Percentiles rank a stretch among this genome's conserved stretches.
Evolutionary conservation across 2,113 vertebrate genomes (phyloP).

Genomic region (Plectropomus leopardus): DNA sequence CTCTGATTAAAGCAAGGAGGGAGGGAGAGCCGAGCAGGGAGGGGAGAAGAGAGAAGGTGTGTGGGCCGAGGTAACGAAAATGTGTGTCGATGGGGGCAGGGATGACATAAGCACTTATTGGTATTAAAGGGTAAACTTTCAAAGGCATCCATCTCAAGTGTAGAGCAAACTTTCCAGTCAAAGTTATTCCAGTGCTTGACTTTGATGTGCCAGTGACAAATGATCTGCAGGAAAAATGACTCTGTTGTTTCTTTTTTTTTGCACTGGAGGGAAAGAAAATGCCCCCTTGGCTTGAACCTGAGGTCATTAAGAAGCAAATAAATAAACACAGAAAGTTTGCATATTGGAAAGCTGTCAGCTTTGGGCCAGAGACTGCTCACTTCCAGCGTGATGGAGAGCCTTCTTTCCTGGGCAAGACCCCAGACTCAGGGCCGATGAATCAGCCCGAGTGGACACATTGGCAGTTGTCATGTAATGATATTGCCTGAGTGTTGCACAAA

Average conservation of each 20-base stretch:
- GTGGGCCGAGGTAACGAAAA: constrained; percentile 52
- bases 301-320: constrained; percentile 80
- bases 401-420: constrained; percentile 72
- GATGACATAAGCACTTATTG: constrained; percentile 80
- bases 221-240: constrained; percentile 70
- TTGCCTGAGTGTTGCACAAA: constrained; percentile 63
- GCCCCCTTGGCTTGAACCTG: constrained; percentile 69
- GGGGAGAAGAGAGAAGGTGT: constrained; percentile 40
- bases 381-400: constrained; percentile 82
- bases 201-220: constrained; percentile 76
- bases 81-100: constrained; percentile 31
- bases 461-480: constrained; percentile 86
- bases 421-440: constrained; percentile 75
- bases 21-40: constrained; percentile 18
- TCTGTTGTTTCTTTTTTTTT: constrained; percentile 37
- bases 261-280: constrained; percentile 31
- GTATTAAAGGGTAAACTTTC: constrained; percentile 82
- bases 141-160: constrained; percentile 78
- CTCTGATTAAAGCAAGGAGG: constrained; percentile 79
- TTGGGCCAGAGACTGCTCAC: constrained; percentile 63
- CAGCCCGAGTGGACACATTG: constrained; percentile 79
- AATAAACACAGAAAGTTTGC: constrained; percentile 83
- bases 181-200: constrained; percentile 67
- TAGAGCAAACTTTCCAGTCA: constrained; percentile 68
- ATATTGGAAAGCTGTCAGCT: constrained; percentile 84